Evolutionary conservation across 2,888 invertebrate genomes (phyloP), one percentile per base, ranked within the genome.

Genomic region (Clistopyga incitator): DNA sequence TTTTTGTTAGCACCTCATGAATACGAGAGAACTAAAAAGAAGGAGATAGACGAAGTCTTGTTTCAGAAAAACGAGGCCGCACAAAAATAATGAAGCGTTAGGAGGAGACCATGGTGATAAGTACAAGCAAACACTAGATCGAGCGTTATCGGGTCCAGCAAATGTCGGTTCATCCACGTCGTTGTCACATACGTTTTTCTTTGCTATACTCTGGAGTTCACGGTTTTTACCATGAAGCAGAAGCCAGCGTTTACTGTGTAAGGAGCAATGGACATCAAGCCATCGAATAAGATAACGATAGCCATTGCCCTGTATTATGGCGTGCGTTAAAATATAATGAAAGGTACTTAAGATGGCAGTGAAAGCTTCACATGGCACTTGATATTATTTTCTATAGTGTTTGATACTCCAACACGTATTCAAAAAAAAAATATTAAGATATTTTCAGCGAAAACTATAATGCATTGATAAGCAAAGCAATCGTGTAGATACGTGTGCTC

Each of bases 41-140:
- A 54, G 23, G 20, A 6, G 54, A 18, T 38, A 25, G 8, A 38
- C 56, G n/a, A 72, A 72, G 45, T 2, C 61, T 18, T 10, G 38
- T 47, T 29, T 29, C 25, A 8, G 29, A 15, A 38, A 61, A 50
- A 77, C 15, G 23, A 50, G 59, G 18, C 20, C 47, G 3, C 10
- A 15, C 52, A 79, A 15, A 29, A 59, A 13, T 47, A 18, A 23
- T 56, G 70, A 72, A 4, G 56, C 56, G 15, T 50, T n/a, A 42
- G 47, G 70, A 38, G 29, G 20, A 20, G 29, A 34, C 25, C 11
- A 29, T 65, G 59, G 25, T 67, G 75, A 76, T 68, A 61, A 68
- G 52, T 76, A 52, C 52, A 76, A 76, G 52, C 34, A 47, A 50
- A 81, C 68, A 42, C 52, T 75, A 59, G 81, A 84, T 78, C 64